These are phyloP conservation scores for Pseudomugil tenellus DNA, from an alignment of 2,797 vertebrate species.

Conservation along the genomic window DNA sequence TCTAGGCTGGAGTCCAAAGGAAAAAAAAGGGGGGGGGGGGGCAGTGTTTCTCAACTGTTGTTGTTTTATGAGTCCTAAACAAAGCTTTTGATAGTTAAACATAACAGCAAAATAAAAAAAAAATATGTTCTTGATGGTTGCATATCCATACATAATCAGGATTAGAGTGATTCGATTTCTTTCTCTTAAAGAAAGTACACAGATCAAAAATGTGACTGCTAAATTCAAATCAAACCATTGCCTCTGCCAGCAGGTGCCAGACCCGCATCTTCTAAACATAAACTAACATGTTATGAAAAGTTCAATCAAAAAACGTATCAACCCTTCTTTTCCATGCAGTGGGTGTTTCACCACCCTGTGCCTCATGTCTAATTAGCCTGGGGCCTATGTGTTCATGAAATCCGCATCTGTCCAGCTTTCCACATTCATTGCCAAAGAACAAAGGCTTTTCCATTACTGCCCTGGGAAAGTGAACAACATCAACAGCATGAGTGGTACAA, in stretches of 20 bases:
- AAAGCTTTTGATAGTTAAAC: slow-evolving; percentile 34
- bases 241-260: slow-evolving; percentile 22
- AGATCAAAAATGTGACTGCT: slow-evolving; percentile 11
- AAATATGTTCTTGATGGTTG: slow-evolving; percentile 53
- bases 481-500: slow-evolving; percentile 62
- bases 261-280: slow-evolving; percentile 4
- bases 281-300: slow-evolving; percentile 7
- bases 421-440: slow-evolving; percentile 77
- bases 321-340: slow-evolving; percentile 19
- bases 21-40: too few relatives aligned
- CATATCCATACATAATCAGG: slow-evolving; percentile 48
- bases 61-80: slow-evolving; percentile 47
- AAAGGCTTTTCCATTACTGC: slow-evolving; percentile 79
- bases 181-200: slow-evolving; percentile 34
- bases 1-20: slow-evolving; percentile 44
- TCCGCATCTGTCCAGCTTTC: slow-evolving; percentile 78
- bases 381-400: slow-evolving; percentile 69
- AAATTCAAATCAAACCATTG: neutral
- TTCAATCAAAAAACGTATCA: slow-evolving; percentile 11
- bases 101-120: neutral
- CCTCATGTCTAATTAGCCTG: slow-evolving; percentile 55
- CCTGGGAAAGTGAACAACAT: slow-evolving; percentile 75
- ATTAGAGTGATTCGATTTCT: slow-evolving; percentile 53
- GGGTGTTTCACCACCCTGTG: slow-evolving; percentile 25
- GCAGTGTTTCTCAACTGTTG: slow-evolving; percentile 27